Conservation (phyloP, 2,888 invertebrate species). For the Erpobdella octoculata region DNA sequence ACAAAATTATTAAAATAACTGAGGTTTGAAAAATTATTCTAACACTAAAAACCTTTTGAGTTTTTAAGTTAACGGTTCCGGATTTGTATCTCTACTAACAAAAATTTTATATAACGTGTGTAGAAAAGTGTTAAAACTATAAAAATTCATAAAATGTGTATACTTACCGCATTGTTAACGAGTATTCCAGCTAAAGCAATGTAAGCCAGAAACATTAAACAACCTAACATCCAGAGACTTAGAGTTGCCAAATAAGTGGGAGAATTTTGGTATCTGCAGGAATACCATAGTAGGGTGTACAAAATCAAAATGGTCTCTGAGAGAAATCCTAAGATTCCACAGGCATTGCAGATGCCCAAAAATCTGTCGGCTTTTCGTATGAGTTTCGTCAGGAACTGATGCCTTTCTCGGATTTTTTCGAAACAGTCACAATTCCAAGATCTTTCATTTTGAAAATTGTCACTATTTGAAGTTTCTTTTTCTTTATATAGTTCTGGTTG, state of each 20-base stretch:
- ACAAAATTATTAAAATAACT: no score
- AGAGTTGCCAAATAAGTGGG: neutral
- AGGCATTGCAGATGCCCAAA: conserved; percentile 12
- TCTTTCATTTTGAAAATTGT: no score
- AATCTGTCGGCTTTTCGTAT: conserved; percentile 5
- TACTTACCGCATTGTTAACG: neutral
- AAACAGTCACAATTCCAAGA: neutral
- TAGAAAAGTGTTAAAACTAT: no score
- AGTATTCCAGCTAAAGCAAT: neutral
- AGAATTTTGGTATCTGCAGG: conserved; percentile 1
- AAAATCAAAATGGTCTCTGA: neutral
- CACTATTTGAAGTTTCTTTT: no score
- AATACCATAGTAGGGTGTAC: neutral
- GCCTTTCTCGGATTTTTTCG: neutral
- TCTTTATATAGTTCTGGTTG: no score
- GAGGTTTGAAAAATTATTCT: no score
- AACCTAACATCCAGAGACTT: neutral
- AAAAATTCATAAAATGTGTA: no score
- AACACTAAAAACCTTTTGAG: no score
- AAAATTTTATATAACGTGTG: no score
- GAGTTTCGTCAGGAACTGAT: conserved; percentile 10
- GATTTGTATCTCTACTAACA: no score
- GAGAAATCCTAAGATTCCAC: neutral
- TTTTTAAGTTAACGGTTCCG: no score
- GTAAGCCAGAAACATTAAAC: neutral